Percentiles rank a stretch among this genome's conserved stretches.
Conservation (phyloP, 2,113 vertebrate species). For the Tetraodon nigroviridis region DNA sequence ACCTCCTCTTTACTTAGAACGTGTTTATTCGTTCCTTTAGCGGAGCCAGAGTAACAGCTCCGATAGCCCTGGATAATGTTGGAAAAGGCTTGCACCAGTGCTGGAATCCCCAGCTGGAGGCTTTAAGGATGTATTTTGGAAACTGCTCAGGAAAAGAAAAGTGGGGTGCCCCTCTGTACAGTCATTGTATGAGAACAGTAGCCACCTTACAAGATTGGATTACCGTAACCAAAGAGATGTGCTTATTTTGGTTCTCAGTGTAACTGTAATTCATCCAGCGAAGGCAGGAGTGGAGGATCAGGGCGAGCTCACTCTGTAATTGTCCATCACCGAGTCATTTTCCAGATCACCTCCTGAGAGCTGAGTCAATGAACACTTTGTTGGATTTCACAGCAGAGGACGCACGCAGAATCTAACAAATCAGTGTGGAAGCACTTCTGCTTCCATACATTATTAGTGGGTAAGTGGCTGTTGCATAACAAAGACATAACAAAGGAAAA, state of each 20-base stretch:
- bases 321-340: constrained; percentile 47
- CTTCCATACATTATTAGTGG: constrained; percentile 2
- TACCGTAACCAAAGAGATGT: constrained; percentile 50
- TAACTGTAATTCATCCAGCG: constrained; percentile 55
- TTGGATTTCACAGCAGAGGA: constrained; percentile 7
- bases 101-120: constrained; percentile 47
- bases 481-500: neutral
- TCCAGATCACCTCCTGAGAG: constrained; percentile 29
- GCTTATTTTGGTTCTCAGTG: constrained; percentile 64
- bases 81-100: constrained; percentile 16
- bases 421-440: too few relatives aligned
- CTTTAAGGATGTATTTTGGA: constrained; percentile 70
- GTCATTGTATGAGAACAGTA: constrained; percentile 68
- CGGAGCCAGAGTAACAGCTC: constrained; percentile 55
- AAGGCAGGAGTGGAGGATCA: constrained; percentile 23
- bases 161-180: constrained; percentile 55
- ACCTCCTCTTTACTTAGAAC: constrained; percentile 44
- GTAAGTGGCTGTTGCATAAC: too few relatives aligned
- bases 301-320: constrained; percentile 37
- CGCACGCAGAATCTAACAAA: too few relatives aligned
- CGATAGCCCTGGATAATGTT: constrained; percentile 53
- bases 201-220: constrained; percentile 62
- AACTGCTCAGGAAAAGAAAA: constrained; percentile 71
- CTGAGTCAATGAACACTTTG: constrained; percentile 10
- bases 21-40: constrained; percentile 55